Evolutionary conservation across 1,140 invertebrate species (phyloP).

Genomic region (Chrysomallon squamiferum): DNA sequence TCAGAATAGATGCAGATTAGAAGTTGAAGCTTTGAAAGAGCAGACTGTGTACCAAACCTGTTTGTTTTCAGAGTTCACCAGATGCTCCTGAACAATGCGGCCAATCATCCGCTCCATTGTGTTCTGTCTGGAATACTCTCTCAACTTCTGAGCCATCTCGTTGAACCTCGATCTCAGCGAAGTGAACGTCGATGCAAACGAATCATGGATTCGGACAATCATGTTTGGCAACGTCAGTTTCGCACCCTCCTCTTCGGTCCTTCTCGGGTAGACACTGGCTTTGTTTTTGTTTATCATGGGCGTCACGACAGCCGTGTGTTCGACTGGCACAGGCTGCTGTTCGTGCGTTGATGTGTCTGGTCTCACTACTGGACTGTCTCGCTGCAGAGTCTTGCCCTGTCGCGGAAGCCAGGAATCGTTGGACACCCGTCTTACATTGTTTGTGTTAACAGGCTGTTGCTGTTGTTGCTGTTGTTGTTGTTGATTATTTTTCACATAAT

Average conservation of each 20-base stretch:
- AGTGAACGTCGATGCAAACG: conserved; percentile 50
- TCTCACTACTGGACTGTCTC: not conserved
- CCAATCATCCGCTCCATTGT: conserved; percentile 48
- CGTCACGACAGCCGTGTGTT: conserved; percentile 40
- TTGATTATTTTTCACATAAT: not conserved
- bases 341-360: not conserved
- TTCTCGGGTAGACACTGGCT: not conserved
- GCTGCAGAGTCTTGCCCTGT: too few species aligned
- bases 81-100: conserved; percentile 36
- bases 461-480: not conserved
- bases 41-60: too few species aligned
- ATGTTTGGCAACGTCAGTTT: conserved; percentile 51
- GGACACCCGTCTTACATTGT: not conserved
- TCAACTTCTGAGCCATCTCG: conserved; percentile 44
- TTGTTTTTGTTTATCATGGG: conserved; percentile 28
- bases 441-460: not conserved
- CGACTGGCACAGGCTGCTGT: conserved; percentile 4
- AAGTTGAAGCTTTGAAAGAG: too few species aligned
- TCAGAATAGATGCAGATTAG: too few species aligned
- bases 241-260: conserved; percentile 38
- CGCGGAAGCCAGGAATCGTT: not conserved
- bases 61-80: conserved; percentile 21
- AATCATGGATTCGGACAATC: conserved; percentile 49
- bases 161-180: conserved; percentile 39
- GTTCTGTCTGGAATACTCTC: conserved; percentile 31